Base-by-base conservation (phyloP, 2,113 vertebrate genomes). In the Thinocorus orbignyianus region DNA sequence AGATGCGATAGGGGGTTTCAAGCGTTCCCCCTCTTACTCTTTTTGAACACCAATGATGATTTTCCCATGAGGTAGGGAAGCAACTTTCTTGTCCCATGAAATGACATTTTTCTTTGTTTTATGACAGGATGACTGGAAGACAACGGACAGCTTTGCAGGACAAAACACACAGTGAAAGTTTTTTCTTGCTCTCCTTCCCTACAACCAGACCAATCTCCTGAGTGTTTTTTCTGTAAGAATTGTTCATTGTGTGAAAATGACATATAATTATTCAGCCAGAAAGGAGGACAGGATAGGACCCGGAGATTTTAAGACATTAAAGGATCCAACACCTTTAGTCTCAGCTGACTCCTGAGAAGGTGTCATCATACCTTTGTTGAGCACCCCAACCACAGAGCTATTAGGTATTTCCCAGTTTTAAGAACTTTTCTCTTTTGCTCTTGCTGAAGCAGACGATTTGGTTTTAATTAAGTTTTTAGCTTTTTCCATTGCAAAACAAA, bases 401-500 rank as follows among this genome's bases (percentile, higher is more conserved):
- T 46, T 49, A 80, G 20, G 5, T 77, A 23, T 72, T 69, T 22
- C 31, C 25, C 10, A 41, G 26, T 55, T 86, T 83, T 62, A 17
- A 86, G 46, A 0, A 1, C 25, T 30, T 60, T 90, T 76, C 20
- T 80, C 22, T 72, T 66, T 66, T 52, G 33, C 18, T 79, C 13
- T 65, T 90, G 37, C 46, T 93, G 51, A 86, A 92, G 46, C 15
- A 70, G 28, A 90, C 17, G 4, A 19, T 55, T 81, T 78, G 60
- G 11, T 81, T 94, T 93, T 69, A 83, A 86, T 74, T 88, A 86
- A 52, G n/a, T n/a, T 54, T 82, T 90, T 73, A n/a, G 11, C 52
- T 92, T 86, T 93, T 95, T 93, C 82, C 54, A 86, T 70, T 91
- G 55, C 71, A 94, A 94, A 83, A 96, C 68, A 92, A 54, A 81